These are phyloP conservation scores for Ernsta delagoae DNA, from an alignment of 2,888 invertebrate species.

Conservation along the genomic window DNA sequence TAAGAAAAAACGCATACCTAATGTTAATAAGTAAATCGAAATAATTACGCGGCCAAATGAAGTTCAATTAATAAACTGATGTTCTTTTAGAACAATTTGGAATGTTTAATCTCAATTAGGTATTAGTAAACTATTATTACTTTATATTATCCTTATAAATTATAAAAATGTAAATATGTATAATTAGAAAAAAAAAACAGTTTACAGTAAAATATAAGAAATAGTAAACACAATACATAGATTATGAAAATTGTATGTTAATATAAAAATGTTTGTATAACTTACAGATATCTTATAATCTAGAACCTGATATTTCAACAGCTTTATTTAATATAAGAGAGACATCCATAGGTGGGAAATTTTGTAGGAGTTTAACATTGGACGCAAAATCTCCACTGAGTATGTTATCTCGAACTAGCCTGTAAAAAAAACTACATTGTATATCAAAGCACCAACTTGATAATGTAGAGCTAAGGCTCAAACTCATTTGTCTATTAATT, in stretches of 20 bases:
- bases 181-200: background rate
- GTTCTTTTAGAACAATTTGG: background rate
- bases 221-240: background rate
- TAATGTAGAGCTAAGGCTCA: too few species aligned
- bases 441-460: background rate
- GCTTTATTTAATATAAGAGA: constrained; percentile 93
- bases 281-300: background rate
- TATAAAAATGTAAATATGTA: background rate
- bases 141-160: background rate
- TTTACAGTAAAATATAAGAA: background rate
- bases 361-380: constrained; percentile 97
- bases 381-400: constrained; percentile 95
- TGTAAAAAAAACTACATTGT: constrained; percentile 60
- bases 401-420: constrained; percentile 93
- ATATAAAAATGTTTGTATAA: background rate
- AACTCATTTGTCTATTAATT: too few species aligned
- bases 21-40: too few species aligned
- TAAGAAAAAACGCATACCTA: too few species aligned
- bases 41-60: too few species aligned
- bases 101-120: background rate
- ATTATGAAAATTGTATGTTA: background rate
- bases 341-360: constrained; percentile 95
- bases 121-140: background rate
- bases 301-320: constrained; percentile 75
- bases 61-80: too few species aligned